Evolutionary conservation across 2,113 vertebrate species (phyloP), one percentile per base, ranked within the genome.

Genomic region (Corythaeola cristata): DNA sequence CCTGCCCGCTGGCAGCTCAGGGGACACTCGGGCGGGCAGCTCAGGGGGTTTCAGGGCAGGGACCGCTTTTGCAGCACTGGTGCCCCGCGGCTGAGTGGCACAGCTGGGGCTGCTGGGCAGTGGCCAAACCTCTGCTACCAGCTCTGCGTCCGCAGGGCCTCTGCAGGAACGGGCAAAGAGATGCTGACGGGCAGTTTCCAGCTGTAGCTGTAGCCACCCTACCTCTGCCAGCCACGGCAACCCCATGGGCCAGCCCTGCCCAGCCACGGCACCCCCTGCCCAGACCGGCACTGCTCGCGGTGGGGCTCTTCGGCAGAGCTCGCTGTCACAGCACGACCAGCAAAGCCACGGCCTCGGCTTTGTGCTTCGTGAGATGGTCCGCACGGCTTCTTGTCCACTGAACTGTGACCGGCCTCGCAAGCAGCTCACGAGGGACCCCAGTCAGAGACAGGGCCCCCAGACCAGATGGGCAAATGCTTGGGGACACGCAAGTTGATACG

Each of bases 361-460:
- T 6, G 7, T 0, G 47, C 62, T 32, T 3, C 12, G 47, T 0
- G 71, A 39, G 39, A 8, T 18, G 53, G 52, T 27, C 17, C 5
- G 26, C 3, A 1, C 4, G 2, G 50, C 71, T 41, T 5, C 0
- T 1, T 18, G 52, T 0, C 23, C 78, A 0, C 24, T 3, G 8
- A 33, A 24, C 44, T 6, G 45, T 5, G 55, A 45, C 27, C 50
- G 6, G 50, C 45, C 28, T 0, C 2, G 60, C 60, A 27, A 27
- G 53, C 53, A 8, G 49, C 3, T 1, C 33, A 3, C 1, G 2
- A 26, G 45, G 60, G 64, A 60, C 21, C 33, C 30, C n/a, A 1
- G 63, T 4, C 47, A 24, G 28, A 13, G 33, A 9, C 49, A 19
- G 9, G 4, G 16, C 11, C 59, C 1, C 24, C 1, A 3, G 1